These are phyloP conservation scores for Hyla sarda DNA, from an alignment of 2,113 vertebrate genomes.

Conservation along the genomic window DNA sequence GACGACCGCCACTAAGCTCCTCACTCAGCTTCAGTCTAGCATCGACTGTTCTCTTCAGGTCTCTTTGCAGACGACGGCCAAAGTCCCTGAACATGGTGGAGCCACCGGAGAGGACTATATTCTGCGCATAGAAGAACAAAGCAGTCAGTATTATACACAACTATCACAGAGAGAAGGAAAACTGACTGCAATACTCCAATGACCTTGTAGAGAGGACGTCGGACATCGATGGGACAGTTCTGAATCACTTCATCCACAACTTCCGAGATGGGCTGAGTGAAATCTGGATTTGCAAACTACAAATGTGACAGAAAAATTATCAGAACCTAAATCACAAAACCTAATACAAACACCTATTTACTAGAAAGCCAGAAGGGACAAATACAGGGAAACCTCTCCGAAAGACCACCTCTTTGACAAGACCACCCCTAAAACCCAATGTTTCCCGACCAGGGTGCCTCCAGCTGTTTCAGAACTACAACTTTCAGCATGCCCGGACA, in stretches of 20 bases:
- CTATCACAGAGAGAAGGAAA: not conserved
- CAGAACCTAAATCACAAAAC: not conserved
- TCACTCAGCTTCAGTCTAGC: conserved; percentile 96
- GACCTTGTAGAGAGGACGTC: conserved; percentile 97
- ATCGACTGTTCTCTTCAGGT: conserved; percentile 95
- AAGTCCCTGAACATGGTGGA: conserved; percentile 99
- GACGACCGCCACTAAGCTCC: conserved; percentile 94
- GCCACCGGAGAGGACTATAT: conserved; percentile 94
- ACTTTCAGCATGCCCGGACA: too few species aligned
- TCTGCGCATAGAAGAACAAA: conserved; percentile 70
- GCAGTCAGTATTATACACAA: not conserved
- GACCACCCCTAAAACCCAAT: too few species aligned
- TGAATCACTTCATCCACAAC: conserved; percentile 99
- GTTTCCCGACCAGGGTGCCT: too few species aligned
- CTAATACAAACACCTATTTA: too few species aligned
- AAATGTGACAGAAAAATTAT: conserved; percentile 40
- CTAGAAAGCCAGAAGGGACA: too few species aligned
- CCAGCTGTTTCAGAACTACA: too few species aligned
- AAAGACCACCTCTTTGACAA: too few species aligned
- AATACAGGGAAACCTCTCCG: too few species aligned
- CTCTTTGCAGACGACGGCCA: conserved; percentile 92
- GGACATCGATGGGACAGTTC: conserved; percentile 97
- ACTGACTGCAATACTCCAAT: conserved; percentile 9
- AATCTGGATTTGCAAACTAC: conserved; percentile 98
- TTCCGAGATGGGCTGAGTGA: conserved; percentile 97